Evolutionary conservation across 2,888 invertebrate genomes (phyloP).

Genomic region (Crocallis elinguaria): DNA sequence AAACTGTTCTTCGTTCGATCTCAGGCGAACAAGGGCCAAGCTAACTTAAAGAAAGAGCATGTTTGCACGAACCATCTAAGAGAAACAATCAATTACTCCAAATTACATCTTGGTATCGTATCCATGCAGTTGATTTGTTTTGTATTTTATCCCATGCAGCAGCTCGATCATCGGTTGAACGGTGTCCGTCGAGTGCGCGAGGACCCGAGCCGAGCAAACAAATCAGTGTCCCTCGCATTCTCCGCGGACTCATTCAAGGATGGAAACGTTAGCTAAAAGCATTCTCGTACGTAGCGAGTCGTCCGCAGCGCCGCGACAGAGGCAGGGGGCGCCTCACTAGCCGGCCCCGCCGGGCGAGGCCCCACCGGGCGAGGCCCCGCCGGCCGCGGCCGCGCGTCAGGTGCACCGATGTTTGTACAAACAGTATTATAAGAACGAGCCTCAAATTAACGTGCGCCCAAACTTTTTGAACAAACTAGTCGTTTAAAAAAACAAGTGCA

Average conservation of each 20-base stretch:
- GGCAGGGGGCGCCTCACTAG: too few species aligned
- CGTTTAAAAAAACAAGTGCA: conserved; percentile 63
- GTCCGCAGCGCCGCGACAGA: too few species aligned
- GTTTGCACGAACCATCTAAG: too few species aligned
- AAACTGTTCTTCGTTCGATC: too few species aligned
- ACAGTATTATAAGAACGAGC: conserved; percentile 61
- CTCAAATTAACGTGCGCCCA: conserved; percentile 63
- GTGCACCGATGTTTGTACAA: conserved; percentile 53
- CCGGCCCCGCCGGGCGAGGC: background rate
- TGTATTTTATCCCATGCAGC: background rate
- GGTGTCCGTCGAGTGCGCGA: background rate
- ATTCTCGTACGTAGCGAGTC: background rate
- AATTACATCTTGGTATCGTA: too few species aligned
- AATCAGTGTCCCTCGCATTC: background rate
- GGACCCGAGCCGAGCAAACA: conserved; percentile 21
- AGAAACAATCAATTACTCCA: too few species aligned
- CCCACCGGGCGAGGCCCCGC: background rate
- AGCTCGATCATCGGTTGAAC: background rate
- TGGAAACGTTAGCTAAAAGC: background rate
- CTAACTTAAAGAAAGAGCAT: too few species aligned
- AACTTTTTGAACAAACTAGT: conserved; percentile 62
- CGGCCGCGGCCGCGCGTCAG: conserved; percentile 9
- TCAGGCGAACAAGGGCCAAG: too few species aligned
- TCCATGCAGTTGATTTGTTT: background rate
- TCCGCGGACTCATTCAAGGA: background rate